These are phyloP conservation scores for Magallana nippona DNA, from an alignment of 2,888 invertebrate species.

Conservation along the genomic window DNA sequence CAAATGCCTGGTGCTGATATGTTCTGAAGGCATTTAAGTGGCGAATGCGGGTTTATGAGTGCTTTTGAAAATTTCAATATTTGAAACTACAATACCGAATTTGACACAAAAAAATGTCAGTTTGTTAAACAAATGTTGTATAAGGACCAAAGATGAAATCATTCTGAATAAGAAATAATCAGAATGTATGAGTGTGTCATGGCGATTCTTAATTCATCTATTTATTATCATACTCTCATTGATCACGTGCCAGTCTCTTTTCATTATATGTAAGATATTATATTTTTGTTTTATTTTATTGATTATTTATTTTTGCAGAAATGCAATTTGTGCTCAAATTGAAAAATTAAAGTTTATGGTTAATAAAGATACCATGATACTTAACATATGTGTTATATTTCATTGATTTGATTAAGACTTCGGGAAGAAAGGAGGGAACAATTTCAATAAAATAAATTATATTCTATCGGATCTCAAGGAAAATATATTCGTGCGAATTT, in stretches of 20 bases:
- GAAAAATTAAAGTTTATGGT: background rate
- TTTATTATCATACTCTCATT: slow-evolving; percentile 4
- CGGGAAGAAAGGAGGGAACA: too few species aligned
- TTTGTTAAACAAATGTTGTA: slow-evolving; percentile 9
- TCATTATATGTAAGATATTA: slow-evolving; percentile 32
- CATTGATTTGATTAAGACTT: background rate
- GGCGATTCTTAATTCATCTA: background rate
- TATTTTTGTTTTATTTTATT: slow-evolving; percentile 39
- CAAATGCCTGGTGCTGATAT: slow-evolving; percentile 17
- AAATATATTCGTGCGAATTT: too few species aligned
- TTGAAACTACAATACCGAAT: slow-evolving; percentile 11
- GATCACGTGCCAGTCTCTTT: slow-evolving; percentile 2
- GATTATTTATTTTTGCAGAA: slow-evolving; percentile 35
- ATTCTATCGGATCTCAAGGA: too few species aligned
- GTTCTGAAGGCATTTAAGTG: slow-evolving; percentile 11
- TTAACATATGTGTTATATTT: background rate
- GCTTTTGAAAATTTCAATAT: slow-evolving; percentile 5
- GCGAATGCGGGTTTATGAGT: slow-evolving; percentile 7
- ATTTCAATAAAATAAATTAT: too few species aligned
- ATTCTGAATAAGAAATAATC: background rate
- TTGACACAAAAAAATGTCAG: slow-evolving; percentile 20
- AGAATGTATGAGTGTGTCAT: slow-evolving; percentile 10
- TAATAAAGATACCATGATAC: slow-evolving; percentile 21
- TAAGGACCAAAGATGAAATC: slow-evolving; percentile 12
- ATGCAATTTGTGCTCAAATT: slow-evolving; percentile 44